Evolutionary conservation across 2,113 vertebrate genomes (phyloP), one percentile per base, ranked within the genome.

Genomic region (Anguilla rostrata): DNA sequence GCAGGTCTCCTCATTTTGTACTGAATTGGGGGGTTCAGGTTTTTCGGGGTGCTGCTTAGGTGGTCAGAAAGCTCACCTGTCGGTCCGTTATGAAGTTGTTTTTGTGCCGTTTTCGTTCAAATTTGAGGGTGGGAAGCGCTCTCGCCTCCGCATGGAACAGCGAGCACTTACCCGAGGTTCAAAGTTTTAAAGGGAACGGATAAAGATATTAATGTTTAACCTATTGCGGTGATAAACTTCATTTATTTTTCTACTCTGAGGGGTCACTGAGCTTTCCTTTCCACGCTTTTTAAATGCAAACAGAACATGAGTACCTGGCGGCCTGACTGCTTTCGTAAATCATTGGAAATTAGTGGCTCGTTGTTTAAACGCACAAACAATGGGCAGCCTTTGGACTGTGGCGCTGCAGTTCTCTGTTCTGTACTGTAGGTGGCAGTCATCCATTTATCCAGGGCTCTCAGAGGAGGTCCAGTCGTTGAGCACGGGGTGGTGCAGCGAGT

Each of bases 121-220:
- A 16, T 41, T 2, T 71, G 40, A 46, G 34, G 71, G 71, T 75
- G 34, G 71, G n/a, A 75, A 75, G 71, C 16, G n/a, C n/a, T 34
- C 22, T 34, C 12, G 29, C 26, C n/a, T 75, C 83, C 3, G 41
- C 40, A 49, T 18, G 26, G 29, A 84, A 84, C 22, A 43, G 40
- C 3, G 46, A 71, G 63, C 29, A 60, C 26, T 43, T 16, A 56
- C 49, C 39, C 49, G 60, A 60, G 40, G 60, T 78, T 84, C 83
- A 84, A 63, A 63, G 83, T 84, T 84, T 84, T 63, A 41, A 40
- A 85, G 40, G n/a, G 26, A 78, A 39, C 34, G 26, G 43, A 78
- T 56, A 78, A 49, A 79, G 82, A 16, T 56, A 85, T 78, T 53
- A 46, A 85, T 85, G 84, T 78, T 78, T 85, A 85, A 85, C 71